Conservation (phyloP, 2,113 vertebrate species). For the Etheostoma cragini region DNA sequence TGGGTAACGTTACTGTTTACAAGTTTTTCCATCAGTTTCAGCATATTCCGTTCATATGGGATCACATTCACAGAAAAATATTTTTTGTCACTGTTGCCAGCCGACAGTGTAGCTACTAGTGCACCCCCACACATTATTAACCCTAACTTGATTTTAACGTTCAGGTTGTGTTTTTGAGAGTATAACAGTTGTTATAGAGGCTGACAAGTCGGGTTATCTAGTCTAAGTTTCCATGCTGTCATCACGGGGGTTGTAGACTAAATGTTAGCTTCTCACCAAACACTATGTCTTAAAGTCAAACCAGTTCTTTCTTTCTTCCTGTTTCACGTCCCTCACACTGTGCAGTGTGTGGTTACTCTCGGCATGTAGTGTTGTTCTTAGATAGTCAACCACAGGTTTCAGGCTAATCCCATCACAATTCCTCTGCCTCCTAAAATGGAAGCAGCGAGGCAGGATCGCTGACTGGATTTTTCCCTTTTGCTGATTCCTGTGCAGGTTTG, state of each 20-base stretch:
- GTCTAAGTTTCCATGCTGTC: slow-evolving; percentile 6
- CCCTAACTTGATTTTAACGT: no score
- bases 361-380: background rate
- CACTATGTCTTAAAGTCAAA: background rate
- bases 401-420: background rate
- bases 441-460: background rate
- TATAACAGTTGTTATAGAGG: slow-evolving; percentile 7
- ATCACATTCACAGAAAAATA: no score
- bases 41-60: no score
- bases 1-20: no score
- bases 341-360: background rate
- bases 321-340: background rate
- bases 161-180: slow-evolving; percentile 22
- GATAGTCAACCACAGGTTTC: background rate
- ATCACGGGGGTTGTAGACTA: slow-evolving; percentile 10
- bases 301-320: background rate
- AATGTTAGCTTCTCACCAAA: slow-evolving; percentile 24
- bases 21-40: no score
- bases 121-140: no score
- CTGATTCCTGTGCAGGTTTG: background rate
- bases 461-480: background rate
- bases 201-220: slow-evolving; percentile 45
- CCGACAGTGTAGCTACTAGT: no score
- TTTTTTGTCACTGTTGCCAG: no score
- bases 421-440: background rate